Evolutionary conservation across 2,888 invertebrate species (phyloP), one percentile per base, ranked within the genome.

Genomic region (Gasteruption jaculator): DNA sequence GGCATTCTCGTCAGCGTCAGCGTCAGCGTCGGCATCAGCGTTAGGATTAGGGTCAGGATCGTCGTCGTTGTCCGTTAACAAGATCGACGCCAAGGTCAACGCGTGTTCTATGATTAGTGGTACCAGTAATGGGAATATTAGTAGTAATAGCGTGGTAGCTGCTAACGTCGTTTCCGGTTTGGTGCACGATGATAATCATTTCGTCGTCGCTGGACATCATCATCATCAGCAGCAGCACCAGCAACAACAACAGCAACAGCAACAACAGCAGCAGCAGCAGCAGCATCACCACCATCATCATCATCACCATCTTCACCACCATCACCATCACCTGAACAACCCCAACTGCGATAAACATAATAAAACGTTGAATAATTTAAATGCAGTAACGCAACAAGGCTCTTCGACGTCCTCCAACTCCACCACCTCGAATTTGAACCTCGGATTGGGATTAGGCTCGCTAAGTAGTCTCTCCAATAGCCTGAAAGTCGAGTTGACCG

Each of bases 331-430:
- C 30, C 36, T 57, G 38, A 52, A 46, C 44, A 61, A 60, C 44
- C 60, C 61, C 22, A 60, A 61, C 21, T 48, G 50, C 40, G 60
- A 58, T 39, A 58, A 51, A 38, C 59, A 65, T 35, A 58, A 58
- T 15, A 71, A 69, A 46, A 65, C 65, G 3, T 52, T 70, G 35
- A 71, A 70, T 43, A 70, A 70, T 45, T 49, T 70, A 34, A 70
- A 66, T 30, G n/a, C n/a, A n/a, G 44, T 50, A 26, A 55, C 58
- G 4, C 46, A 55, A 2, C 63, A 63, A 37, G 56, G 56, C 30
- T 60, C 53, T 20, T 62, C 65, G 4, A 65, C 64, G 38, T 34
- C 62, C 21, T 48, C 54, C 35, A 56, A 54, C 27, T n/a, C n/a
- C n/a, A n/a, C n/a, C 3, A 38, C 51, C 1, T 42, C 54, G 10